Evolutionary conservation across 2,113 vertebrate genomes (phyloP).

Genomic region (Rhombomys opimus): DNA sequence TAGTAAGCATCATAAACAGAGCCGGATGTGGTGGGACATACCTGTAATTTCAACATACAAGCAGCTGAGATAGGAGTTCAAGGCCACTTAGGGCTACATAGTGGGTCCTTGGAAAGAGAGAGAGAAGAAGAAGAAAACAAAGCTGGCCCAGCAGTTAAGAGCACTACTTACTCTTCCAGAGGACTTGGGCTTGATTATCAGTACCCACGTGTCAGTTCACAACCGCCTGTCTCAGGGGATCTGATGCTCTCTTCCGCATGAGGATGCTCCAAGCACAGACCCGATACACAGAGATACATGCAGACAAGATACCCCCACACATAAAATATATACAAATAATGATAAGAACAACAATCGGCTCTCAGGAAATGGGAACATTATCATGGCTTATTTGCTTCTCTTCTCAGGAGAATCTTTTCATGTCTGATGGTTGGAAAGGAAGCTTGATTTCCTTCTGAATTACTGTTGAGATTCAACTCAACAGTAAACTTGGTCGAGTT

Average conservation of each 20-base stretch:
- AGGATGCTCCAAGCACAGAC: not conserved
- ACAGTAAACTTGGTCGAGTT: not conserved
- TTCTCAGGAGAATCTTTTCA: not conserved
- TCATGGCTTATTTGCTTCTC: not conserved
- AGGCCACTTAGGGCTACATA: not conserved
- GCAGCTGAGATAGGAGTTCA: not conserved
- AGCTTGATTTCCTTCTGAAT: not conserved
- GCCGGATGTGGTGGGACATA: not conserved
- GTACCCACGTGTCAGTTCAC: not conserved
- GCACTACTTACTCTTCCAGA: not conserved
- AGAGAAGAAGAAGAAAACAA: too few relatives aligned
- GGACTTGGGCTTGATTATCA: not conserved
- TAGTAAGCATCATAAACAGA: not conserved
- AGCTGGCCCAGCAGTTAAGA: not conserved
- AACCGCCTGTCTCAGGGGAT: not conserved
- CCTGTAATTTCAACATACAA: not conserved
- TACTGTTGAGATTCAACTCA: too few relatives aligned
- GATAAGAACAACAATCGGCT: not conserved
- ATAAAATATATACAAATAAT: not conserved
- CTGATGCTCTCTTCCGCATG: not conserved
- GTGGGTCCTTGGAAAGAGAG: not conserved
- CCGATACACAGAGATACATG: not conserved
- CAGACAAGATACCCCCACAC: not conserved
- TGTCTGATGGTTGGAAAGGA: not conserved
- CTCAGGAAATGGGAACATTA: not conserved